Percentiles rank a stretch among this genome's conserved stretches.
phyloP scores from a whole-genome alignment of 2,113 vertebrate species.

The Grammomys dolichurus region DNA sequence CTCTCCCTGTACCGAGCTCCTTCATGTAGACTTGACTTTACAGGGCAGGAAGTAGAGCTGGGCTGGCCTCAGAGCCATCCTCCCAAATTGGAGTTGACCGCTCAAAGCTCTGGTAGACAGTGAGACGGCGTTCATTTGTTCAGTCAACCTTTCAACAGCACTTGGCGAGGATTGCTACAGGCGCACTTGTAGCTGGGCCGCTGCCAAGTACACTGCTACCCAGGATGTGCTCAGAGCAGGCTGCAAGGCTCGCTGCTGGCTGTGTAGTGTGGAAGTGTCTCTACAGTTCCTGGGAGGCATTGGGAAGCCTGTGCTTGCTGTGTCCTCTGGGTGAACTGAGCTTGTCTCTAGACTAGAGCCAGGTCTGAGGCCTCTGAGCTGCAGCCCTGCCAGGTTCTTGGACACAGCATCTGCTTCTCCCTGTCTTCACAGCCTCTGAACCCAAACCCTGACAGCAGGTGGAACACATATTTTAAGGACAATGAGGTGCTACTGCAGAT shows the following conservation, averaged over 20 bases:
- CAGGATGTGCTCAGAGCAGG: neutral
- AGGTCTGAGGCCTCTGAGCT: no score
- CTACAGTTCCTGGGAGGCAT: neutral
- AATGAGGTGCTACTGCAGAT: slow-evolving; percentile 98
- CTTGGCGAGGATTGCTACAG: fast-evolving
- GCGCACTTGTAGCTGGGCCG: neutral
- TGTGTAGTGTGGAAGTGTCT: fast-evolving
- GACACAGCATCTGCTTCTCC: neutral
- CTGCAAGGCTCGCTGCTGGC: fast-evolving
- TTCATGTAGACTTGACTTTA: neutral
- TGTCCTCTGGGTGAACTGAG: neutral
- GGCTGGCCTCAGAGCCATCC: neutral
- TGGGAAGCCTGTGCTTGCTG: neutral
- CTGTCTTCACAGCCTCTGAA: slow-evolving; percentile 92
- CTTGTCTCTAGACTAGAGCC: neutral
- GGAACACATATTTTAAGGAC: slow-evolving; percentile 99
- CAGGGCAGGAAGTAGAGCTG: neutral
- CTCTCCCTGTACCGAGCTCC: fast-evolving
- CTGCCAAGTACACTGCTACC: no score
- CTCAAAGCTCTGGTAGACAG: neutral
- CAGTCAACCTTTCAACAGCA: fast-evolving
- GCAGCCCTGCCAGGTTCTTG: fast-evolving
- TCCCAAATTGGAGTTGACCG: neutral
- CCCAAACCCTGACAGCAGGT: slow-evolving; percentile 96
- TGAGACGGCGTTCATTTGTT: neutral